Evolutionary conservation across 2,888 invertebrate genomes (phyloP).

Genomic region (Drosophila borborema): DNA sequence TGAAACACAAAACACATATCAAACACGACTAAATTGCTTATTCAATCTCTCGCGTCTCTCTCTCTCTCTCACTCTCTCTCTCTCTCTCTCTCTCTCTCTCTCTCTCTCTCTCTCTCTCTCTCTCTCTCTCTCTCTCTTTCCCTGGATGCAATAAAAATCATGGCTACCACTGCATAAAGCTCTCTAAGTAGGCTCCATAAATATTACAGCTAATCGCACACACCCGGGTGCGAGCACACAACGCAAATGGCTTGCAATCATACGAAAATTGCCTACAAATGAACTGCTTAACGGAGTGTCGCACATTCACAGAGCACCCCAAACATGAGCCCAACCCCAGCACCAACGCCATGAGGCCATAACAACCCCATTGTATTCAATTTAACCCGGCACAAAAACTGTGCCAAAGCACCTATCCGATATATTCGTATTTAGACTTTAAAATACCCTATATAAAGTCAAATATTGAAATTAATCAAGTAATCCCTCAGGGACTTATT

Average conservation of each 20-base stretch:
- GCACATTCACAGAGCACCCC: conserved; percentile 54
- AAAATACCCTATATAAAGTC: conserved; percentile 25
- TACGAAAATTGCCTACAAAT: conserved; percentile 81
- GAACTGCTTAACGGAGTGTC: conserved; percentile 81
- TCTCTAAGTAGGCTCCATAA: conserved; percentile 63
- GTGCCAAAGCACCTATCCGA: conserved; percentile 62
- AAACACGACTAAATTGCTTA: conserved; percentile 19
- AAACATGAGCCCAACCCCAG: not conserved
- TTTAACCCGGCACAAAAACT: conserved; percentile 63
- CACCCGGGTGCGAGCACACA: conserved; percentile 33
- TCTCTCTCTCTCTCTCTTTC: conserved; percentile 1
- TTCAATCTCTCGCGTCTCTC: not conserved
- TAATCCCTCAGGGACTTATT: not conserved
- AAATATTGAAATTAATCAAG: not conserved
- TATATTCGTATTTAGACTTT: not conserved
- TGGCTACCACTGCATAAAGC: conserved; percentile 43
- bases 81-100: not conserved
- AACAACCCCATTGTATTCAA: conserved; percentile 54
- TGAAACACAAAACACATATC: conserved; percentile 49
- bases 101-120: not conserved
- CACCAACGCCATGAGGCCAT: conserved; percentile 4
- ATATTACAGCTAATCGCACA: conserved; percentile 70
- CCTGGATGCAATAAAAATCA: conserved; percentile 69
- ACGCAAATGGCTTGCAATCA: conserved; percentile 69
- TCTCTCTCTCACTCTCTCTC: conserved; percentile 8